Evolutionary conservation across 2,113 vertebrate genomes (phyloP).

Genomic region (Microtus ochrogaster): DNA sequence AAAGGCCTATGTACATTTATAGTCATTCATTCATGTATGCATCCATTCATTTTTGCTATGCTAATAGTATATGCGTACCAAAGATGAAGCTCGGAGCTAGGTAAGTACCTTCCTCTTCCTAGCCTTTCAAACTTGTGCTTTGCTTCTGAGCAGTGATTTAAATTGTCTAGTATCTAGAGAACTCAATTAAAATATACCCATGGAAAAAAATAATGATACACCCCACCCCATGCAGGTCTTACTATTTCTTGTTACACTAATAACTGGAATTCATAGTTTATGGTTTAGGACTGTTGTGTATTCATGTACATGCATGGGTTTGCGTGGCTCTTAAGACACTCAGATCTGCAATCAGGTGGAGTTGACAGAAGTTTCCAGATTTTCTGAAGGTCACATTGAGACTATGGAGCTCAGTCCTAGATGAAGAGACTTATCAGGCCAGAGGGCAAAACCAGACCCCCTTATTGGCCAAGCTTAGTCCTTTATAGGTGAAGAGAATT

Average conservation of each 20-base stretch:
- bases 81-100: neutral
- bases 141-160: slow-evolving; percentile 15
- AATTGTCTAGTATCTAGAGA: slow-evolving; percentile 10
- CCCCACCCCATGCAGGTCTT: neutral
- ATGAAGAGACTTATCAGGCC: neutral
- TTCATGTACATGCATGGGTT: too few species aligned
- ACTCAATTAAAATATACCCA: slow-evolving; percentile 4
- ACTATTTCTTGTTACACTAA: neutral
- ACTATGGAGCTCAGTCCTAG: neutral
- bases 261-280: neutral
- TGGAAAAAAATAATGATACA: neutral
- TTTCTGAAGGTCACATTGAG: neutral
- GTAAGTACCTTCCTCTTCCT: neutral
- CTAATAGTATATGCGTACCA: neutral
- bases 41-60: neutral
- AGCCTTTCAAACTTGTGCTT: neutral
- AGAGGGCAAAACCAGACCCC: neutral
- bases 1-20: neutral
- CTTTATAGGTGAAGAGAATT: neutral
- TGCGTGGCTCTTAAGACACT: neutral
- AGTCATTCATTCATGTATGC: neutral
- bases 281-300: neutral
- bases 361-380: neutral
- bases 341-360: neutral
- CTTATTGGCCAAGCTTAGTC: neutral